Base-by-base conservation (phyloP, 2,113 vertebrate genomes). In the Oreochromis aureus region DNA sequence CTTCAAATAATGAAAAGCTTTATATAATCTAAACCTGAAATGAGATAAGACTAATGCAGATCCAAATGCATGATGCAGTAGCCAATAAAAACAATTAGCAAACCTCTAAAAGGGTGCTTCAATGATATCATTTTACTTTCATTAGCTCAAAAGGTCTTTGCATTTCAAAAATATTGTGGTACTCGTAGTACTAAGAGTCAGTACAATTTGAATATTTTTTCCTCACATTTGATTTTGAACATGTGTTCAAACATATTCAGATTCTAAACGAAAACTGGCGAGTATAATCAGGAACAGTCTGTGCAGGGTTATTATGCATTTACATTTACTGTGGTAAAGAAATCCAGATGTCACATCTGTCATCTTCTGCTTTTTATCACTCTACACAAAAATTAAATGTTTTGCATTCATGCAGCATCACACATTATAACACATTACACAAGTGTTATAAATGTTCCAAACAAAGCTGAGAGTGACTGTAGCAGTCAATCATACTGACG, bases 101-200 rank as follows among this genome's bases (percentile, higher is more conserved):
- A 22, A 53, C 24, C 32, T 24, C 32, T 86, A 53, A 61, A 82
- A 80, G 44, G 78, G 39, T 56, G 81, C 81, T 85, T 41, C 3
- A 78, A 55, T 32, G 27, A 12, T 39, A 15, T 73, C 18, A 84
- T 81, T 90, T 80, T 84, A 78, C 58, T 88, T 88, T 81, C 39
- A 88, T 88, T 71, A 82, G 59, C 56, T 71, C 19, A 78, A 78
- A 58, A 36, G 66, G 78, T 56, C 76, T 92, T 86, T 89, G 85
- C 71, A 2, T 85, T 83, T 56, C 19, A 51, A 73, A 80, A 54
- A 73, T 80, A 54, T 22, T 46, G 76, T 81, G 59, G 56, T 54
- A 86, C 61, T 61, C 6, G 1, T 27, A 48, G 32, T 27, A 81
- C 85, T 80, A 30, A 36, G n/a, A 7, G 24, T 54, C 27, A 18